Evolutionary conservation across 2,888 invertebrate species (phyloP).

Genomic region (Trilocha varians): DNA sequence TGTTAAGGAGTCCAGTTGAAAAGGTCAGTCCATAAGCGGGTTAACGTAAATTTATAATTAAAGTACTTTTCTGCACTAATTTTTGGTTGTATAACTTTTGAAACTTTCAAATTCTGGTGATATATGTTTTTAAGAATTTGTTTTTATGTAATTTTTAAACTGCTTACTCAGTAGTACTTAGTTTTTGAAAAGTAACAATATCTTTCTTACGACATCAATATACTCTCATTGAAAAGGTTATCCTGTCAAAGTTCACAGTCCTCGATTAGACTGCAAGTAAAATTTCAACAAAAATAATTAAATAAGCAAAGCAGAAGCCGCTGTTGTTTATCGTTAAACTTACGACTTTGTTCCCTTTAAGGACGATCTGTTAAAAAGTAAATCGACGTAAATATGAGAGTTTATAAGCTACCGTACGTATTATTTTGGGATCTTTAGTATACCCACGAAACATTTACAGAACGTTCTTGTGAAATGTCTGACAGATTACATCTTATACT

Average conservation of each 20-base stretch:
- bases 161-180: no score
- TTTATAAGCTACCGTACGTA: conserved; percentile 45
- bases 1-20: conserved; percentile 22
- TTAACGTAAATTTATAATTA: conserved; percentile 23
- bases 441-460: conserved; percentile 44
- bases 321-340: conserved; percentile 44
- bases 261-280: not conserved
- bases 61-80: conserved; percentile 15
- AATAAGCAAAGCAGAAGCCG: conserved; percentile 31
- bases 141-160: no score
- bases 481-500: conserved; percentile 39
- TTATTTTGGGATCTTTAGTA: conserved; percentile 59
- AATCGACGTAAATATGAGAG: conserved; percentile 45
- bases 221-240: no score
- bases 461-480: conserved; percentile 34
- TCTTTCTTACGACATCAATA: no score
- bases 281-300: not conserved
- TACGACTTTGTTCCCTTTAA: conserved; percentile 31
- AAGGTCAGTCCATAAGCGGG: conserved; percentile 38
- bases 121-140: no score
- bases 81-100: conserved; percentile 4
- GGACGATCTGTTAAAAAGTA: conserved; percentile 42
- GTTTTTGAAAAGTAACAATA: no score
- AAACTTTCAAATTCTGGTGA: not conserved
- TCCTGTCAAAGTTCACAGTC: not conserved